Evolutionary conservation across 2,113 vertebrate species (phyloP), one percentile per base, ranked within the genome.

Genomic region (Vanacampus margaritifer): DNA sequence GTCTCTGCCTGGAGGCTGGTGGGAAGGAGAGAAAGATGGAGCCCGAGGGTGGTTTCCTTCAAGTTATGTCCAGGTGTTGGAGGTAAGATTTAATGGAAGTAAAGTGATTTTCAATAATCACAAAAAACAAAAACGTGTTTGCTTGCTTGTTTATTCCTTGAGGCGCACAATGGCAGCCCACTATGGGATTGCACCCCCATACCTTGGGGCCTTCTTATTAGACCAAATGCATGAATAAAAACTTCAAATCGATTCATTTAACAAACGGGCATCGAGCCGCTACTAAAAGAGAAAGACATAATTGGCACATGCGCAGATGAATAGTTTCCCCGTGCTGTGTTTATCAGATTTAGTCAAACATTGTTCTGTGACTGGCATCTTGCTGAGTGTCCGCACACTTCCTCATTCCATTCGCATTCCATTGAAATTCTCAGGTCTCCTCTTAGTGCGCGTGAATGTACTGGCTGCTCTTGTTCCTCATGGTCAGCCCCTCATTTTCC

Each of bases 21-120:
- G 96, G 95, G 96, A 98, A 89, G 96, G 96, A 37, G 95, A 98
- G 92, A 95, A 92, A 83, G 95, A 98, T 78, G 96, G 95, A 71
- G 79, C 83, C 59, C 85, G 92, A 0, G 96, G 96, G 35, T 98
- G 96, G 96, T 98, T 98, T 88, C 96, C 96, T 10, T 93, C 96
- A 9, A 98, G 94, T 78, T 98, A 98, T 39, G 96, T 98, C 57
- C 95, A 98, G 82, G 86, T 96, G 35, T 79, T 96, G 75, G 95
- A 98, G 95, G 96, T 98, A 90, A 32, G 4, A 32, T 32, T 32
- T 32, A 2, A 90, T 43, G 39, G 60, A 62, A 62, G 23, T 43
- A 43, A 16, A 39, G 11, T 17, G 45, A 46, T 46, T 17, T 21
- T 45, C 16, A 14, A 17, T 6, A 17, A 16, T 39, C 43, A 45